A percentile compares a stretch with the other conserved stretches of the same genome.
phyloP scores from a whole-genome alignment of 2,888 invertebrate genomes.

The Hipparchia semele region DNA sequence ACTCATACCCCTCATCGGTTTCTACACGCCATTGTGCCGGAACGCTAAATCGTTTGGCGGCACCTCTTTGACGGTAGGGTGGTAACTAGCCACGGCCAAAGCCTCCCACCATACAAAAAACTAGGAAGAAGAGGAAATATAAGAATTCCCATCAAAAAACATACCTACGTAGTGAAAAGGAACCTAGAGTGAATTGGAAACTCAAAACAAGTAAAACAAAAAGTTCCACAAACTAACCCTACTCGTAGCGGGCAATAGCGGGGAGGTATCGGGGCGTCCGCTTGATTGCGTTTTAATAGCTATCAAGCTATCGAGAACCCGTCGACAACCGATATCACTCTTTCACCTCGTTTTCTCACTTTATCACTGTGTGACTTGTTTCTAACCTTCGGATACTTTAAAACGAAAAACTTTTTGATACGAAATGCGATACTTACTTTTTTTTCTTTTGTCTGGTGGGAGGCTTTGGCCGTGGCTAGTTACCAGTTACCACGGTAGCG shows the following conservation, averaged over 20 bases:
- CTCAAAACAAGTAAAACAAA: constrained; percentile 3
- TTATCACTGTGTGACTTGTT: constrained; percentile 11
- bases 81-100: too few species aligned
- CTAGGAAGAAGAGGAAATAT: not conserved
- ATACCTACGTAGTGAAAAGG: not conserved
- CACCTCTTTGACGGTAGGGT: too few species aligned
- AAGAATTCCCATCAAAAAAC: not conserved
- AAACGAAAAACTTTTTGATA: too few species aligned
- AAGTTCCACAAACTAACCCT: constrained; percentile 1
- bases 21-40: too few species aligned
- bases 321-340: constrained; percentile 14
- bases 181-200: not conserved
- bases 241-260: too few species aligned
- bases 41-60: too few species aligned
- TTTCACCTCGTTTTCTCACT: constrained; percentile 23
- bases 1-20: too few species aligned
- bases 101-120: too few species aligned
- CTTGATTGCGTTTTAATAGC: constrained; percentile 15
- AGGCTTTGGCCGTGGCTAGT: too few species aligned
- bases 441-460: too few species aligned
- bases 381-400: not conserved
- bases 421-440: too few species aligned
- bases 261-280: not conserved
- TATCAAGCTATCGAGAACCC: not conserved
- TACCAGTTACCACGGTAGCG: too few species aligned